phyloP scores from a whole-genome alignment of 2,113 vertebrate species.

The Syngnathus scovelli region DNA sequence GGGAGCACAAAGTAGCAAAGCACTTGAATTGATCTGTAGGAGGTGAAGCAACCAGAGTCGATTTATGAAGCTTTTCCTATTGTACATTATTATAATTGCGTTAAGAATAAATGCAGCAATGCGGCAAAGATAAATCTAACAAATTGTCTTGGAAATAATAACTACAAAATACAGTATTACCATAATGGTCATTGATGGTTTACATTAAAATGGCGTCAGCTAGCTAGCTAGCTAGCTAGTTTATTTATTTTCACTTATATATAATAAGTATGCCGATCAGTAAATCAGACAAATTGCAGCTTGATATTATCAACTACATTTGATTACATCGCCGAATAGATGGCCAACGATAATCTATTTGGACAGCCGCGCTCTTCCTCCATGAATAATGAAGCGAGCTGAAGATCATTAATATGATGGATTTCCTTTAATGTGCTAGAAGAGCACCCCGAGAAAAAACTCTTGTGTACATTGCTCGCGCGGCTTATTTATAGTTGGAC shows the following conservation, averaged over 20 bases:
- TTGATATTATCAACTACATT: slow-evolving; percentile 41
- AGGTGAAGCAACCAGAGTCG: slow-evolving; percentile 35
- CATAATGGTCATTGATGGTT: too few relatives aligned
- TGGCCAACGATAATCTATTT: slow-evolving; percentile 61
- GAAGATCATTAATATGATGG: slow-evolving; percentile 59
- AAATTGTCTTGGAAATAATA: too few relatives aligned
- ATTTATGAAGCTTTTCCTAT: slow-evolving; percentile 58
- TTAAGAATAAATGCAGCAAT: not conserved
- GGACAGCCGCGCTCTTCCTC: slow-evolving; percentile 49
- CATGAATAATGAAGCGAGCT: slow-evolving; percentile 58
- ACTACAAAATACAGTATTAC: too few relatives aligned
- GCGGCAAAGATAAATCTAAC: too few relatives aligned
- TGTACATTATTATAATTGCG: slow-evolving; percentile 45
- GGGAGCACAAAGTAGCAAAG: slow-evolving; percentile 63
- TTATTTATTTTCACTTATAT: too few relatives aligned
- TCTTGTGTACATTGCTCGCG: slow-evolving; percentile 20
- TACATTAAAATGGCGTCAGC: too few relatives aligned
- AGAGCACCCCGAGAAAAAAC: slow-evolving; percentile 14
- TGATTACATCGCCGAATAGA: slow-evolving; percentile 58
- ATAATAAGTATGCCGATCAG: too few relatives aligned
- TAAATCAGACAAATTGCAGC: slow-evolving; percentile 38
- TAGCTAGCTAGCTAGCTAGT: too few relatives aligned
- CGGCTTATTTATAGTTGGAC: slow-evolving; percentile 23
- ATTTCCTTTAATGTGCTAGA: slow-evolving; percentile 45
- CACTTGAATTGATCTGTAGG: slow-evolving; percentile 66